Conservation (phyloP, 1,140 invertebrate genomes). For the Contarinia nasturtii region DNA sequence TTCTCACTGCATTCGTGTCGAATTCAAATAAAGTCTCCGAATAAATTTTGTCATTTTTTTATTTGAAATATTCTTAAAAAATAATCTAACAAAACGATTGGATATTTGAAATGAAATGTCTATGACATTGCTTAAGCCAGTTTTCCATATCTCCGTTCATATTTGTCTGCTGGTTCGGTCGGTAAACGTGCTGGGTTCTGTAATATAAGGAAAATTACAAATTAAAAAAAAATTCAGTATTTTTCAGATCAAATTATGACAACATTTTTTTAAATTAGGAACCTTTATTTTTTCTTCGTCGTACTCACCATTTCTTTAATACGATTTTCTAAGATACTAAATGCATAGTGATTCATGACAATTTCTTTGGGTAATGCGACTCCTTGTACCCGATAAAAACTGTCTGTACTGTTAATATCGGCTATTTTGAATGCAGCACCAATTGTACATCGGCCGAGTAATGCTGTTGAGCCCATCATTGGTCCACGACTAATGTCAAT, state of each 20-base stretch:
- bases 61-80: too few species aligned
- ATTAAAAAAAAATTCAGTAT: conserved; percentile 1
- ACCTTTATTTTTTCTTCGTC: conserved; percentile 1
- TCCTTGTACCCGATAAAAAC: conserved; percentile 76
- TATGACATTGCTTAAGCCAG: too few species aligned
- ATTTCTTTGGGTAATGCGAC: conserved; percentile 63
- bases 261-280: too few species aligned
- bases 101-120: too few species aligned
- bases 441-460: conserved; percentile 55
- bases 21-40: too few species aligned
- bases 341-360: conserved; percentile 64
- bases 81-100: too few species aligned
- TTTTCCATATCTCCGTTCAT: too few species aligned
- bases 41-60: too few species aligned
- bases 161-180: conserved; percentile 18
- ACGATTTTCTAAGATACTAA: conserved; percentile 49
- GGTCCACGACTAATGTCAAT: conserved; percentile 85
- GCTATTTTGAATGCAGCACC: conserved; percentile 47
- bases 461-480: conserved; percentile 56
- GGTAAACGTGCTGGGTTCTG: conserved; percentile 30
- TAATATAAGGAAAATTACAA: conserved; percentile 8
- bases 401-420: conserved; percentile 27
- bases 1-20: too few species aligned
- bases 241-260: too few species aligned
- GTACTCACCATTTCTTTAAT: conserved; percentile 51